A percentile compares a stretch with the other conserved stretches of the same genome.
These are phyloP conservation scores for Chrysolina americana DNA, from an alignment of 2,888 invertebrate genomes.

Conservation along the genomic window DNA sequence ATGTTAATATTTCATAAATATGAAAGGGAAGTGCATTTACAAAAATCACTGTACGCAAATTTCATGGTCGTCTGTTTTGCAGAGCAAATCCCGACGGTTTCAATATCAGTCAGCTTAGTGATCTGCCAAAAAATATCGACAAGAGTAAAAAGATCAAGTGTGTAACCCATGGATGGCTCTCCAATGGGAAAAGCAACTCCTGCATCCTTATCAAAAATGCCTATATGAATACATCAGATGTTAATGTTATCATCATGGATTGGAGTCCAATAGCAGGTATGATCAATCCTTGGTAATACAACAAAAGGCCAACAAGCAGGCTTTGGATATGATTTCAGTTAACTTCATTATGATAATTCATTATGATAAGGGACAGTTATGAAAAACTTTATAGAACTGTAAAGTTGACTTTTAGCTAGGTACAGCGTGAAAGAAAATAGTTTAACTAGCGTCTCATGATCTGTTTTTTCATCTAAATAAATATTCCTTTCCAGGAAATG, in stretches of 20 bases:
- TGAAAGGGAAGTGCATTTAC: no score
- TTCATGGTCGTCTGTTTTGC: background rate
- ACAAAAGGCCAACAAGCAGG: no score
- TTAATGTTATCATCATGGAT: constrained; percentile 69
- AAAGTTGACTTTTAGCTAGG: no score
- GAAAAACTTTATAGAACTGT: no score
- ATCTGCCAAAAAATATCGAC: constrained; percentile 64
- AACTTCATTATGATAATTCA: no score
- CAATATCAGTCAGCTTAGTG: constrained; percentile 15
- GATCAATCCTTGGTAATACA: background rate
- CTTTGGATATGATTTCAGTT: no score
- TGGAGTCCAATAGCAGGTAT: constrained; percentile 56
- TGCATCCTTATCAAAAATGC: constrained; percentile 69
- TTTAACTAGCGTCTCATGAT: no score
- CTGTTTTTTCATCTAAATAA: background rate
- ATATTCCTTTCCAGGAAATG: constrained; percentile 47
- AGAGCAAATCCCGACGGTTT: constrained; percentile 50
- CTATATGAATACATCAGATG: constrained; percentile 68
- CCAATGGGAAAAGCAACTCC: constrained; percentile 67
- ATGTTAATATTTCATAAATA: no score
- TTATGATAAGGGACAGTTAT: no score
- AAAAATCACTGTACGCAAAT: background rate
- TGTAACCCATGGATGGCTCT: constrained; percentile 73
- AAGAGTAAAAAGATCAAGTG: constrained; percentile 69
- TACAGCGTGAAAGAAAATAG: no score